A percentile compares a stretch with the other conserved stretches of the same genome.
Evolutionary conservation across 2,888 invertebrate genomes (phyloP).

Genomic region (Thecophora atra): DNA sequence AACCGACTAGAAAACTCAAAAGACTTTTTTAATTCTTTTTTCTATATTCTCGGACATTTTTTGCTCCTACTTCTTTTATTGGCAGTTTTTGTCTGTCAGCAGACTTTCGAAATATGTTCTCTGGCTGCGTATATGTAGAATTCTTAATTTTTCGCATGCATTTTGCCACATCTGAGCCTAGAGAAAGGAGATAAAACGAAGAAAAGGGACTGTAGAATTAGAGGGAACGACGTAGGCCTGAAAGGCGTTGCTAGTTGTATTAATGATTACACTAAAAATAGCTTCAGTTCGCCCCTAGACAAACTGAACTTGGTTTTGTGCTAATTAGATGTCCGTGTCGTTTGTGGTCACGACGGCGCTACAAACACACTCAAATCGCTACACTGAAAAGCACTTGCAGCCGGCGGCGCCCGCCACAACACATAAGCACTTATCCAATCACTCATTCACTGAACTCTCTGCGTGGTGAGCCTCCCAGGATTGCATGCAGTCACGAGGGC

Average conservation of each 20-base stretch:
- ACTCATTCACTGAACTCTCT: not conserved
- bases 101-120: not conserved
- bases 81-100: constrained; percentile 3
- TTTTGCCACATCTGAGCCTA: no score
- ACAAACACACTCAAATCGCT: constrained; percentile 32
- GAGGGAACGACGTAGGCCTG: no score
- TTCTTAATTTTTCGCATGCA: constrained; percentile 28
- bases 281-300: not conserved
- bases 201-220: no score
- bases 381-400: constrained; percentile 34
- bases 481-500: constrained; percentile 30
- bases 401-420: constrained; percentile 19
- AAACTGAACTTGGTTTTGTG: constrained; percentile 25
- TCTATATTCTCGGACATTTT: not conserved
- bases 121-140: not conserved
- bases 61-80: not conserved
- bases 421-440: not conserved
- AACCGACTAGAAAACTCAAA: not conserved
- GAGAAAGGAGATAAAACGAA: no score
- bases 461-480: not conserved
- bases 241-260: no score
- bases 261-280: constrained; percentile 3
- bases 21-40: constrained; percentile 17
- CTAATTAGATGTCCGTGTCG: constrained; percentile 47
- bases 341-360: constrained; percentile 42